Percentiles rank a stretch among this genome's conserved stretches.
Evolutionary conservation across 2,888 invertebrate species (phyloP).

Genomic region (Drosophila borealis): DNA sequence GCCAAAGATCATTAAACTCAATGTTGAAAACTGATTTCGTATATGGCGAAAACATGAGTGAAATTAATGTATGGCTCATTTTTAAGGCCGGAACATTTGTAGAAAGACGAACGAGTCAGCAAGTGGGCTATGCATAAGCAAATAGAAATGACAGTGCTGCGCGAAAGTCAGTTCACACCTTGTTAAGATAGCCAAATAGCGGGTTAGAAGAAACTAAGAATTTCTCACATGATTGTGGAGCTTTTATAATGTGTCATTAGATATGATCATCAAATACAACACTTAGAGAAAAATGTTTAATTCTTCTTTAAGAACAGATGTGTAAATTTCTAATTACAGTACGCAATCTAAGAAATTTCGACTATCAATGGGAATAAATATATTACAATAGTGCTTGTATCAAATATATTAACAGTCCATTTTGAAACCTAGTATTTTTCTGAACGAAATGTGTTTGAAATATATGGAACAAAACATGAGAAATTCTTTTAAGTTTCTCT

Average conservation of each 20-base stretch:
- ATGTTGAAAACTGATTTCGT: conserved; percentile 29
- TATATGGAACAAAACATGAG: too few relatives aligned
- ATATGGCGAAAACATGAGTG: conserved; percentile 64
- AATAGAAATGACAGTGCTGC: conserved; percentile 52
- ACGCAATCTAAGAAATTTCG: too few relatives aligned
- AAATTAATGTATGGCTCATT: conserved; percentile 50
- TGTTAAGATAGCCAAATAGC: conserved; percentile 2
- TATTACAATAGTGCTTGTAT: too few relatives aligned
- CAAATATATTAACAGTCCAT: too few relatives aligned
- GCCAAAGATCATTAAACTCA: conserved; percentile 64
- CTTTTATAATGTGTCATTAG: not conserved
- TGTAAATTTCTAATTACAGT: too few relatives aligned
- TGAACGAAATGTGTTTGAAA: too few relatives aligned
- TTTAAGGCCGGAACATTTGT: conserved; percentile 59
- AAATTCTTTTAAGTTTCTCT: not conserved
- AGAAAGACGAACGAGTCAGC: conserved; percentile 33
- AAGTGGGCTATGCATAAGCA: conserved; percentile 49
- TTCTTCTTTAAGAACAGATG: too few relatives aligned
- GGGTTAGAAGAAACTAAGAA: not conserved
- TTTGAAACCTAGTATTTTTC: too few relatives aligned
- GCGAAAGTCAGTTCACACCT: conserved; percentile 29
- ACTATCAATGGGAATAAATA: too few relatives aligned
- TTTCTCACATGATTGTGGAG: not conserved
- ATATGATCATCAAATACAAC: conserved; percentile 5
- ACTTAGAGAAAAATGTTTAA: not conserved